Percentiles rank a stretch among this genome's conserved stretches.
phyloP scores from a whole-genome alignment of 2,888 invertebrate species.

The Calameuta idolon region DNA sequence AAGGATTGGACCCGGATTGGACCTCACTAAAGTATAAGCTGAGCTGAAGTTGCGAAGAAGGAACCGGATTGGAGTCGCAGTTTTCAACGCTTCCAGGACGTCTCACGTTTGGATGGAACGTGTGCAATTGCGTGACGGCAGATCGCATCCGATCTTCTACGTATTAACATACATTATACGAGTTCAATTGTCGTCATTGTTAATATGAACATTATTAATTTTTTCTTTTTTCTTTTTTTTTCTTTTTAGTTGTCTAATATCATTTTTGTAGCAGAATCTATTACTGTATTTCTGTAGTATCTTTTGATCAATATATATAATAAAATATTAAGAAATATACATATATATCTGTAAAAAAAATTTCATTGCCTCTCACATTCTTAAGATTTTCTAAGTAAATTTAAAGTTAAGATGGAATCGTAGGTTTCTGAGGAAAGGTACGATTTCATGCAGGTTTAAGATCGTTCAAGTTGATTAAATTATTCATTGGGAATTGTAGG shows the following conservation, averaged over 20 bases:
- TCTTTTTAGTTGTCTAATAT: not conserved
- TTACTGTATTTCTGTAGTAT: not conserved
- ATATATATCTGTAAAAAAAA: not conserved
- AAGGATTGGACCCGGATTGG: constrained; percentile 2
- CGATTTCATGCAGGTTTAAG: constrained; percentile 7
- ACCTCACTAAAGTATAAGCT: constrained; percentile 3
- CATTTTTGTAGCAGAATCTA: not conserved
- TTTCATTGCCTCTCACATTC: not conserved
- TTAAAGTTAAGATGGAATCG: constrained; percentile 7
- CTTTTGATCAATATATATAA: not conserved
- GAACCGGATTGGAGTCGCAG: not conserved
- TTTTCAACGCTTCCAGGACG: not conserved
- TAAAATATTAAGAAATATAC: not conserved
- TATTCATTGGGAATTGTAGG: constrained; percentile 5
- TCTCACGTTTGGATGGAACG: not conserved
- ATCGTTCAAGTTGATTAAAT: not conserved
- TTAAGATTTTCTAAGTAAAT: not conserved
- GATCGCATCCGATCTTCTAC: constrained; percentile 3
- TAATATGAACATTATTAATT: not conserved
- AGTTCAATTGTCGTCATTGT: not conserved
- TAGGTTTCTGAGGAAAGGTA: constrained; percentile 13
- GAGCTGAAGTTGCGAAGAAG: not conserved
- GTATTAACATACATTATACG: not conserved
- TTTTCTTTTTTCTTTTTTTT: not conserved
- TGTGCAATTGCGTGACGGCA: not conserved